A percentile compares a stretch with the other conserved stretches of the same genome.
phyloP scores from a whole-genome alignment of 2,888 invertebrate genomes.

The Coelinius sp. region DNA sequence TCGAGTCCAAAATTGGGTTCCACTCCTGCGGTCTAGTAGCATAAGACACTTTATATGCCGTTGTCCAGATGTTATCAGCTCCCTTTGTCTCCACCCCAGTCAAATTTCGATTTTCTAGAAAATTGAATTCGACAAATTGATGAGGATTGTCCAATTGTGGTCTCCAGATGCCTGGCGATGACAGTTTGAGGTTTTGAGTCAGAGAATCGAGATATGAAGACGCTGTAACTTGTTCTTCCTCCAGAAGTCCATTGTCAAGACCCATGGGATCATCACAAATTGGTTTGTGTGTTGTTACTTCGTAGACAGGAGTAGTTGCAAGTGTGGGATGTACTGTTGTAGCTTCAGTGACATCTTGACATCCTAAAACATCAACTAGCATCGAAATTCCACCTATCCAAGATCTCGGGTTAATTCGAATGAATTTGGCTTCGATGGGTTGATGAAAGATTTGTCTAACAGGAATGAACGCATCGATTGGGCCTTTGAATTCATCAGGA shows the following conservation, averaged over 20 bases:
- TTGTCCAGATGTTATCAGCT: conserved; percentile 81
- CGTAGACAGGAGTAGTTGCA: neutral
- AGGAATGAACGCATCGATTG: conserved; percentile 72
- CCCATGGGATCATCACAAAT: conserved; percentile 84
- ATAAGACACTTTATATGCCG: conserved; percentile 81
- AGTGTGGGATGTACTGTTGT: conserved; percentile 18
- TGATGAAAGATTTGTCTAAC: conserved; percentile 78
- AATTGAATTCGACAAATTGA: conserved; percentile 78
- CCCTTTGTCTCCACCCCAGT: conserved; percentile 85
- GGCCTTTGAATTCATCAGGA: conserved; percentile 81
- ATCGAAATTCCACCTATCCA: conserved; percentile 82
- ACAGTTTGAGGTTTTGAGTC: conserved; percentile 51
- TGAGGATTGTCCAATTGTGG: conserved; percentile 55
- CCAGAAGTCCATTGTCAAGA: conserved; percentile 76
- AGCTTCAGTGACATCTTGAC: conserved; percentile 66
- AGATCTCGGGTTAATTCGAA: conserved; percentile 81
- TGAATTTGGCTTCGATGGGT: conserved; percentile 82
- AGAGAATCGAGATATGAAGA: conserved; percentile 72
- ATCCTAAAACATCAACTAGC: conserved; percentile 83
- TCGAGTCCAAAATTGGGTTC: conserved; percentile 77
- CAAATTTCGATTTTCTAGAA: conserved; percentile 81
- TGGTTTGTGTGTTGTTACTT: conserved; percentile 44
- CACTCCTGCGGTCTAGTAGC: conserved; percentile 81
- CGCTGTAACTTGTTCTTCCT: conserved; percentile 78
- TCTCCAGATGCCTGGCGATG: conserved; percentile 52